These are phyloP conservation scores for Drosophila serrata DNA, from an alignment of 1,140 invertebrate genomes.

Conservation along the genomic window DNA sequence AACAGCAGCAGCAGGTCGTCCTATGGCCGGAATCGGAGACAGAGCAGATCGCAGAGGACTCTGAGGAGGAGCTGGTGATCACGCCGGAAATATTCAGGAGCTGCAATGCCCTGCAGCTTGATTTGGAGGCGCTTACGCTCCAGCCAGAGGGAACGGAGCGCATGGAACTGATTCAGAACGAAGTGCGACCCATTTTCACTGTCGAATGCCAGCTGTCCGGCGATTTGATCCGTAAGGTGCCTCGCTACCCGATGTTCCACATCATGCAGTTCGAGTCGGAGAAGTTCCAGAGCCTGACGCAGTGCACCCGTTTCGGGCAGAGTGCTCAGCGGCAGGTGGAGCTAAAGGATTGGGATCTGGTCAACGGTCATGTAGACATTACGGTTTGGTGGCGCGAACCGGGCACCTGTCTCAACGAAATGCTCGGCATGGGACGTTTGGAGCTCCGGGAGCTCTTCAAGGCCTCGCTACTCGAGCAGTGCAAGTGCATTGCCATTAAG, in stretches of 20 bases:
- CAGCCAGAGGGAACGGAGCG: constrained; percentile 77
- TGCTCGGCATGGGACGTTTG: constrained; percentile 75
- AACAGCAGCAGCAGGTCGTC: constrained; percentile 40
- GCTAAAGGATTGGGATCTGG: constrained; percentile 26
- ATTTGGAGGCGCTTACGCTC: constrained; percentile 76
- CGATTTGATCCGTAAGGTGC: constrained; percentile 63
- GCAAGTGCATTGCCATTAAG: constrained; percentile 73
- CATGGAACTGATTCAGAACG: constrained; percentile 77
- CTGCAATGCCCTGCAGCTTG: constrained; percentile 66
- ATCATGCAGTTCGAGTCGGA: constrained; percentile 84
- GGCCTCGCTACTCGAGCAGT: constrained; percentile 76
- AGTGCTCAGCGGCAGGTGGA: constrained; percentile 66
- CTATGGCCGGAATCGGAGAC: constrained; percentile 48
- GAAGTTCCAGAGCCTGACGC: constrained; percentile 80
- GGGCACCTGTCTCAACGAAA: constrained; percentile 79
- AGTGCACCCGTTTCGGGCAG: constrained; percentile 81
- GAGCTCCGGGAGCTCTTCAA: constrained; percentile 71
- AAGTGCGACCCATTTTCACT: constrained; percentile 79
- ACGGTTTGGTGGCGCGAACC: constrained; percentile 83
- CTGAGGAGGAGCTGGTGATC: constrained; percentile 34
- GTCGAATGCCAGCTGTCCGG: constrained; percentile 78
- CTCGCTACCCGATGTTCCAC: constrained; percentile 72
- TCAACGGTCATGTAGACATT: constrained; percentile 65
- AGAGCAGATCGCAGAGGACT: constrained; percentile 35
- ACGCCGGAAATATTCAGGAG: constrained; percentile 67